These are phyloP conservation scores for Sturnus vulgaris DNA, from an alignment of 2,113 vertebrate species.

Conservation along the genomic window DNA sequence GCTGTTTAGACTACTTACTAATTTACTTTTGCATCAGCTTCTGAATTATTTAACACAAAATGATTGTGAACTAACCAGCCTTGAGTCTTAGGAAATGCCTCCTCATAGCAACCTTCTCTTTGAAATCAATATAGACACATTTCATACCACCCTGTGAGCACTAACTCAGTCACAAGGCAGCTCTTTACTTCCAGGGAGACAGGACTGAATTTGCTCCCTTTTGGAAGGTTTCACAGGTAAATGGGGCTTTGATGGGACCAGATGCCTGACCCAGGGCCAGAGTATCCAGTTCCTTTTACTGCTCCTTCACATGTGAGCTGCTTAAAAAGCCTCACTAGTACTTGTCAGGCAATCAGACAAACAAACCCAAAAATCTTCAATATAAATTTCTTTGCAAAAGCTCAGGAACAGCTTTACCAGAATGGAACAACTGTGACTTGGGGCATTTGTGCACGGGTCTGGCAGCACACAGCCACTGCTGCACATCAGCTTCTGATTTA, in stretches of 20 bases:
- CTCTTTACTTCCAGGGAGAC: neutral
- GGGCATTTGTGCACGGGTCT: neutral
- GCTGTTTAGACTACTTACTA: constrained; percentile 2
- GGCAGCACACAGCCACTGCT: neutral
- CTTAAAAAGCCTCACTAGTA: neutral
- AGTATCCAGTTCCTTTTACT: neutral
- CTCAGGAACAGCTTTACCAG: neutral
- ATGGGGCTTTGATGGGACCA: neutral
- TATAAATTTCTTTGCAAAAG: neutral
- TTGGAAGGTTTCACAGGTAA: neutral
- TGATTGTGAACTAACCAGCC: neutral
- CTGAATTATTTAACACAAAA: constrained; percentile 42
- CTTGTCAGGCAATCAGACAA: neutral
- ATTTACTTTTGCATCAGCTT: constrained; percentile 27
- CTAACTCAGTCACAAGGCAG: neutral
- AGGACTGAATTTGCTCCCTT: neutral
- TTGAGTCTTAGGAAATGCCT: neutral
- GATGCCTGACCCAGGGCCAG: neutral
- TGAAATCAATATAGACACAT: neutral
- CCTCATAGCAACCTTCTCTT: neutral
- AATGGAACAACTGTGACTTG: neutral
- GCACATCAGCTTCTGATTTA: neutral
- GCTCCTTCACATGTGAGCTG: neutral
- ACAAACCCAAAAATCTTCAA: neutral
- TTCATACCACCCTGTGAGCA: neutral